phyloP scores from a whole-genome alignment of 2,113 vertebrate genomes.

The Anser cygnoides region DNA sequence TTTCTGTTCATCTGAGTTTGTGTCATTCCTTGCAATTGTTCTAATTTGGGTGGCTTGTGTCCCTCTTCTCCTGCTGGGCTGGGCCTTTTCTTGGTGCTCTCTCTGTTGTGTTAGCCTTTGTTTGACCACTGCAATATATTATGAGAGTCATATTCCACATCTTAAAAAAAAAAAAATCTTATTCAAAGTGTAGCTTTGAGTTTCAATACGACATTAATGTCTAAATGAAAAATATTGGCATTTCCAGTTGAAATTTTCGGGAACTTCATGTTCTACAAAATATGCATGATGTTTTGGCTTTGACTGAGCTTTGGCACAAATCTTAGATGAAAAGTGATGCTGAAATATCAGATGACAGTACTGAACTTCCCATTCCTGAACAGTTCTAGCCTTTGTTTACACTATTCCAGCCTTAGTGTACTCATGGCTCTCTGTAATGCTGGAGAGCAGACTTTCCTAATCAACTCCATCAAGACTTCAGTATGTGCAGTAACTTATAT shows the following conservation, averaged over 20 bases:
- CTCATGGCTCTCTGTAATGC: background rate
- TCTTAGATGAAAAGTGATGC: background rate
- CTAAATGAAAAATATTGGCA: background rate
- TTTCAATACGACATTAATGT: background rate
- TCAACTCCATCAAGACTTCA: background rate
- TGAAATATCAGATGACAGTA: background rate
- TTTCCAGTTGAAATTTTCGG: background rate
- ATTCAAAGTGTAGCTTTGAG: background rate
- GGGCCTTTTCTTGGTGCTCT: background rate
- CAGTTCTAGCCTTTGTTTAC: background rate
- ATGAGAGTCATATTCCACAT: background rate
- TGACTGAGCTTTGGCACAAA: background rate
- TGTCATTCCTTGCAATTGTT: rapidly evolving
- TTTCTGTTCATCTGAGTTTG: background rate
- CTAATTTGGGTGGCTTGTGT: rapidly evolving
- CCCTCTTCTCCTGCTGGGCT: background rate
- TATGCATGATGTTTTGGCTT: background rate
- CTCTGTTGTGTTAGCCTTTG: background rate
- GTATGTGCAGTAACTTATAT: background rate
- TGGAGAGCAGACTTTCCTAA: background rate
- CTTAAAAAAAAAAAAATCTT: background rate
- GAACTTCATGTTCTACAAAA: slow-evolving; percentile 4
- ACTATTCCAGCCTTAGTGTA: background rate
- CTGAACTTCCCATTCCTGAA: background rate
- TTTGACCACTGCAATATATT: background rate